Base-by-base conservation (phyloP, 1,140 invertebrate genomes). In the Scaptomyza hsui region DNA sequence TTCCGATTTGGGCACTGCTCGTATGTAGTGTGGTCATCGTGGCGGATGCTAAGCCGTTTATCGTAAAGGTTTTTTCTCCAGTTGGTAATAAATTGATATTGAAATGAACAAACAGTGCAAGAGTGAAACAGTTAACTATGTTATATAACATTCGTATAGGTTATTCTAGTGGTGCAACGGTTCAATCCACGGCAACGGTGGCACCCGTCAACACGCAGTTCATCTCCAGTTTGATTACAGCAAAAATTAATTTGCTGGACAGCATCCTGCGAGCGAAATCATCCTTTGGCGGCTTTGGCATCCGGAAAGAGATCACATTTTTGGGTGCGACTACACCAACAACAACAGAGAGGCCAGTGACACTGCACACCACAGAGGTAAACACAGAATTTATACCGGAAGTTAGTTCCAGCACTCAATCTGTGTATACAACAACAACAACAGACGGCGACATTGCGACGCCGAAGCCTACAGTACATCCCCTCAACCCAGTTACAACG, bases 371-470 rank as follows among this genome's bases (percentile, higher is more conserved):
- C 18, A 80, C 80, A 45, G 80, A 85, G 81, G 80, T 85, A 85
- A 86, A 80, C 81, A 86, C 80, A 60, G 81, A 85, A 67, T 85
- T 61, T 67, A 73, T 68, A 48, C 68, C 76, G 68, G 80, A 85
- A 29, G 72, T 67, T 76, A 80, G 49, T 41, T 78, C 74, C 63
- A 56, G 75, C 45, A 85, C 79, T 85, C 79, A 83, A 85, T 64
- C 68, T 62, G 41, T 83, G 57, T 70, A 72, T 68, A 76, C 80
- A 37, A 86, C 81, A 80, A 86, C 81, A 80, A 85, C 80, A 48
- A 86, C 81, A 85, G 80, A 80, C 59, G 56, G 57, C 37, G 63
- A 59, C 47, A 52, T 56, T 56, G 57, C 68, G 61, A 85, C 80
- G 69, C 81, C 80, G 68, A 56, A 73, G 63, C 80, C 81, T 41